Evolutionary conservation across 2,113 vertebrate genomes (phyloP).

Genomic region (Austrofundulus limnaeus): DNA sequence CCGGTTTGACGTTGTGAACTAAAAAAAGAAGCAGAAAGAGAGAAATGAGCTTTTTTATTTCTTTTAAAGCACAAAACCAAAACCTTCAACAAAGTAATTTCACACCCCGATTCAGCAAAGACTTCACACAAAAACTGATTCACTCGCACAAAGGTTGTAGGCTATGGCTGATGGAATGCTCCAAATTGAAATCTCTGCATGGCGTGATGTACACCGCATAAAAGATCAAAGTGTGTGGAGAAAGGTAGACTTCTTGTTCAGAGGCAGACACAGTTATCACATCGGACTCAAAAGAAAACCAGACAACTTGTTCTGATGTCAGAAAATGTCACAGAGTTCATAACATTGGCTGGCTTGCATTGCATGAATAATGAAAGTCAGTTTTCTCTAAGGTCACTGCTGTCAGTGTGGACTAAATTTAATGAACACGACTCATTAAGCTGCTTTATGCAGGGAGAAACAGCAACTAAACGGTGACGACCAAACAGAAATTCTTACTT

Average conservation of each 20-base stretch:
- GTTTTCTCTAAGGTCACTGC: conserved; percentile 23
- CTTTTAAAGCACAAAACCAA: conserved; percentile 44
- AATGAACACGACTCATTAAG: conserved; percentile 25
- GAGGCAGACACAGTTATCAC: conserved; percentile 25
- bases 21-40: conserved; percentile 27
- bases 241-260: conserved; percentile 22
- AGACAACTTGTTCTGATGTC: conserved; percentile 25
- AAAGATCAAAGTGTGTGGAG: conserved; percentile 60
- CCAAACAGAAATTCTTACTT: background rate
- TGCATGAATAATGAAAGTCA: background rate
- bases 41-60: conserved; percentile 25
- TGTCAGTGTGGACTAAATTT: conserved; percentile 21
- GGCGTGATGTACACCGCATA: conserved; percentile 25
- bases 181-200: conserved; percentile 58
- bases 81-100: conserved; percentile 67
- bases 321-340: conserved; percentile 12
- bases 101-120: conserved; percentile 62
- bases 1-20: conserved; percentile 98
- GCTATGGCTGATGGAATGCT: conserved; percentile 46
- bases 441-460: conserved; percentile 19
- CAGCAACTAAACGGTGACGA: conserved; percentile 1
- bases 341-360: background rate
- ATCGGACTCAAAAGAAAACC: conserved; percentile 28
- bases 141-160: conserved; percentile 48
- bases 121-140: conserved; percentile 51